Base-by-base conservation (phyloP, 2,888 invertebrate genomes). In the Lamellibrachia columna region DNA sequence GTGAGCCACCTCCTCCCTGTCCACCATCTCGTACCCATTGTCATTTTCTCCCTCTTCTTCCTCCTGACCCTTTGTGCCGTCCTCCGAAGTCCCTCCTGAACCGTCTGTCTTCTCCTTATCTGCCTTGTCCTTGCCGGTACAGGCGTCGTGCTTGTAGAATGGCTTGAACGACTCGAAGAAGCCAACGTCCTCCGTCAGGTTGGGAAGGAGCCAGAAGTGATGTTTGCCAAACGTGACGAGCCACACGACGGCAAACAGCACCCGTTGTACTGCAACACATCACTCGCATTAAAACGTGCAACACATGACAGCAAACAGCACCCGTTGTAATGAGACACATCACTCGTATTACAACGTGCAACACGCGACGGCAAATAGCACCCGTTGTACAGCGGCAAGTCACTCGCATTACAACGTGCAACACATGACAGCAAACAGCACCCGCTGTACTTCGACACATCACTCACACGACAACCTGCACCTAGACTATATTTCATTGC, bases 101-200 rank as follows among this genome's bases (percentile, higher is more conserved):
- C 53, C 28, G 91, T 92, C 94, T 93, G 52, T 94, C 93, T 75
- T 94, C 92, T 93, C 55, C 93, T 93, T 90, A 0, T 53, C 53
- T 90, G 53, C 94, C 94, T 92, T 94, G 75, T 75, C 75, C 75
- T 75, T 75, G 75, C 75, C 75, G 15, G 75, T 15, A 75, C 75
- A 75, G 22, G n/a, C 75, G 75, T 95, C 95, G 92, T 95, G 95
- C 94, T 94, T 98, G 97, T 99, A 99, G 0, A 99, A 97, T 3
- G 99, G 99, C 98, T 99, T 98, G 97, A 99, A 99, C 0, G 99
- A 99, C 8, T 99, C 99, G 94, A 99, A 98, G 97, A 99, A 99
- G 92, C 99, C 99, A 55, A 99, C 99, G 96, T 99, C 99, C 97
- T 99, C 99, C 0, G 99, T 99, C 91, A 99, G 97, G 97, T 99